Evolutionary conservation across 64 coral and sea anemone genomes (phyloP), one percentile per base, ranked within the genome.

Genomic region (Anthopleura sola): DNA sequence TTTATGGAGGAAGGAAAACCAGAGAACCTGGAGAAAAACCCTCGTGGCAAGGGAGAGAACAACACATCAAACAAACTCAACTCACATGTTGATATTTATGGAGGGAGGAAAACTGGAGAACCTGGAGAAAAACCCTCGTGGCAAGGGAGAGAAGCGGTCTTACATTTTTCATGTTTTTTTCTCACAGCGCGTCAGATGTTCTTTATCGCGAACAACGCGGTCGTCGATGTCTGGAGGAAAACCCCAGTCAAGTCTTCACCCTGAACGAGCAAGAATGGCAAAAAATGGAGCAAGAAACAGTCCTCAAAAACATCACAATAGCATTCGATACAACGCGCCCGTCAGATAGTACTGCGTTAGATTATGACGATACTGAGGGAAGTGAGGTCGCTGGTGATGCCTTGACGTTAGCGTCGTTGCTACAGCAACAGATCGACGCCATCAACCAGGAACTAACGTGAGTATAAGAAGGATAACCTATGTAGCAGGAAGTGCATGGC

Each of bases 211-310:
- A 99, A 66, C 94, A 85, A 19, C 91, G 93, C 58, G 97, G 97
- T 7, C 97, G 97, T 0, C 78, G 54, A 23, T 87, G 93, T 26
- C 60, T 97, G 36, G 87, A 92, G 33, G 89, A 92, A 47, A 89
- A 94, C 36, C 97, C 97, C 3, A 94, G 93, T 28, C 87, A 88
- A 32, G 97, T 99, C 26, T 91, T 90, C 36, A 99, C 97, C 1
- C 90, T 99, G 1, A 99, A 99, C 47, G 97, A 99, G 87, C 93
- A 99, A 48, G 97, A 99, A 68, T 99, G 97, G 97, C 97, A 99
- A 10, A 99, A 99, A 62, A 78, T 99, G 10, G 92, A 99, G 40
- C 97, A 99, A 78, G 97, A 83, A 26, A 99, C 84, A 20, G 97
- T 99, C 2, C 80, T 99, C 0, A 94, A 99, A 29, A 98, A 94